These are phyloP conservation scores for Drosophila trapezifrons DNA, from an alignment of 1,140 invertebrate species.

Conservation along the genomic window DNA sequence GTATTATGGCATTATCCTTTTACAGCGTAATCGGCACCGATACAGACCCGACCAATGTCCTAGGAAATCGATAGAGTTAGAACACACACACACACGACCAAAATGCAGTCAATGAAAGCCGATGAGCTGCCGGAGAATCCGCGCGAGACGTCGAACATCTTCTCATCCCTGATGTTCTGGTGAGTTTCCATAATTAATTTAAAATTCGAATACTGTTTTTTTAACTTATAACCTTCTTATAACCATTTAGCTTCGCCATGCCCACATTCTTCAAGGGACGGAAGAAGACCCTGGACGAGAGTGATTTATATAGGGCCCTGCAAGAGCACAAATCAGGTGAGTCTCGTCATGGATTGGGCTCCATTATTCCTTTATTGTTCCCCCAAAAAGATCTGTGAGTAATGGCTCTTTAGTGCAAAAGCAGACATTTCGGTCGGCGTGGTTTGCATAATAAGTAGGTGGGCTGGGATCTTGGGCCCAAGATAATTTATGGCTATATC, in stretches of 20 bases:
- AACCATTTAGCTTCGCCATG: conserved; percentile 84
- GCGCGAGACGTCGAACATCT: conserved; percentile 74
- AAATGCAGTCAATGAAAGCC: conserved; percentile 79
- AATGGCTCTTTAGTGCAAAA: conserved; percentile 1
- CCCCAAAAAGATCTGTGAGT: conserved; percentile 5
- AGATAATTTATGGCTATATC: conserved; percentile 45
- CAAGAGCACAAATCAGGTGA: conserved; percentile 86
- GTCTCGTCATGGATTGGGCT: not conserved
- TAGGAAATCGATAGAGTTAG: conserved; percentile 35
- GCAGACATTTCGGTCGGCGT: not conserved
- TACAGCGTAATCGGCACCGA: conserved; percentile 25
- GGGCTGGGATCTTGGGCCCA: not conserved
- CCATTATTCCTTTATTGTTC: not conserved
- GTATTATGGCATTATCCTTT: conserved; percentile 3
- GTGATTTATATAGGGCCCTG: conserved; percentile 86
- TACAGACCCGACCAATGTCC: conserved; percentile 55
- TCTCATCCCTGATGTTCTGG: conserved; percentile 80
- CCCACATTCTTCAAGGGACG: conserved; percentile 85
- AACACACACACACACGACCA: conserved; percentile 54
- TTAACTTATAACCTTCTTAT: not conserved
- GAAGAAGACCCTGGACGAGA: conserved; percentile 85
- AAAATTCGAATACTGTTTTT: not conserved
- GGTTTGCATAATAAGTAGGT: conserved; percentile 42
- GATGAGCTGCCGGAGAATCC: conserved; percentile 80
- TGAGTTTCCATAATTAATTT: conserved; percentile 22